Conservation (phyloP, 30 jellyfish, hydroid and myxozoan genomes). For the Cassiopea andromeda region DNA sequence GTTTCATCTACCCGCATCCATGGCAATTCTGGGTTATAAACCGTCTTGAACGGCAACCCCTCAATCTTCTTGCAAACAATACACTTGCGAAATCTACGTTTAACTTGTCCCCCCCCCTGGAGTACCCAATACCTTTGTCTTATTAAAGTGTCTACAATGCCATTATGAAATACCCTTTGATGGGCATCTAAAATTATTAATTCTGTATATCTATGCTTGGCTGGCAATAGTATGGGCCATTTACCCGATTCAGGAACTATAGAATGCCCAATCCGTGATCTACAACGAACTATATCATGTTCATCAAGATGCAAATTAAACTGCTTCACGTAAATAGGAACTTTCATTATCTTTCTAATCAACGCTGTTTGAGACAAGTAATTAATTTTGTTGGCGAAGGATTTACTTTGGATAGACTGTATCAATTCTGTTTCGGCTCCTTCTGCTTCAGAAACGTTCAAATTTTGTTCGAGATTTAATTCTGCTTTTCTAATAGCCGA, state of each 20-base stretch:
- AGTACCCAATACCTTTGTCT: conserved; percentile 25
- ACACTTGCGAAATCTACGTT: conserved; percentile 42
- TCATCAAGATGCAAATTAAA: conserved; percentile 40
- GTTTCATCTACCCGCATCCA: conserved; percentile 30
- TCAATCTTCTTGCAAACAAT: conserved; percentile 51
- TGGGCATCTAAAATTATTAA: conserved; percentile 18
- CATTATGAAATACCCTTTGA: conserved; percentile 44
- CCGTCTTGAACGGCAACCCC: conserved; percentile 50
- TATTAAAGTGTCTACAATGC: conserved; percentile 43
- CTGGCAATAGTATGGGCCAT: conserved; percentile 37
- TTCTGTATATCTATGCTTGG: conserved; percentile 1
- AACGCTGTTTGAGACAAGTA: neutral
- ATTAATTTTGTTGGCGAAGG: conserved; percentile 23
- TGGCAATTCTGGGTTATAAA: conserved; percentile 37
- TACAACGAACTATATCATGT: conserved; percentile 10
- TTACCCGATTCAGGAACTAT: conserved; percentile 36
- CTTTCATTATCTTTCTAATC: neutral
- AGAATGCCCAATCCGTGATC: conserved; percentile 23
- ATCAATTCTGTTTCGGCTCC: conserved; percentile 2
- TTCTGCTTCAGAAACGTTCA: no score
- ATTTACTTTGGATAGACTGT: conserved; percentile 33
- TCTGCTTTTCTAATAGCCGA: neutral
- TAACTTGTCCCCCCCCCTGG: neutral
- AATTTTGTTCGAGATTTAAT: neutral
- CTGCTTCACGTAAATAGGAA: conserved; percentile 43